phyloP scores from a whole-genome alignment of 2,888 invertebrate species.

The Drosophila kokeensis region DNA sequence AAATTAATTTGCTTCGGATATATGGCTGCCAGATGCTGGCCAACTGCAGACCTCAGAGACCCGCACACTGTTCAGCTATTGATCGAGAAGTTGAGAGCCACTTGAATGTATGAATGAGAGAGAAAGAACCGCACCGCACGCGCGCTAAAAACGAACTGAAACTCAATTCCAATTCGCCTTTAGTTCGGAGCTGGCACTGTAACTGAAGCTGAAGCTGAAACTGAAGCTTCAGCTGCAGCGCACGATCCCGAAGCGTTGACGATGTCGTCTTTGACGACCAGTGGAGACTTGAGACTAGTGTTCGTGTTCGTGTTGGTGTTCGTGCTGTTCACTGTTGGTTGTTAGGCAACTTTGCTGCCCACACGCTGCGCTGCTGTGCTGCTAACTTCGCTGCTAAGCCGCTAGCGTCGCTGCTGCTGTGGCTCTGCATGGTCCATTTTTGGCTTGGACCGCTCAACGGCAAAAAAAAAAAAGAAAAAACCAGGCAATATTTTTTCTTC shows the following conservation, averaged over 20 bases:
- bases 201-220: constrained; percentile 22
- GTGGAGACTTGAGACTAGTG: constrained; percentile 62
- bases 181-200: constrained; percentile 20
- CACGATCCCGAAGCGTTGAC: constrained; percentile 48
- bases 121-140: constrained; percentile 82
- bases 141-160: constrained; percentile 81
- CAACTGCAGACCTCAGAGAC: constrained; percentile 36
- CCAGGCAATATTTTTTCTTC: constrained; percentile 57
- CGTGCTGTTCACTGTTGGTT: constrained; percentile 50
- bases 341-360: constrained; percentile 81
- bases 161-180: constrained; percentile 45
- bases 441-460: constrained; percentile 72
- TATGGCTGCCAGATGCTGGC: constrained; percentile 37
- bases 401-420: constrained; percentile 37
- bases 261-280: constrained; percentile 42
- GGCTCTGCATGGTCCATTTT: constrained; percentile 75
- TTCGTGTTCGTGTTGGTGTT: constrained; percentile 26
- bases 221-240: constrained; percentile 34
- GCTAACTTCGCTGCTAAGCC: constrained; percentile 15
- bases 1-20: constrained; percentile 33
- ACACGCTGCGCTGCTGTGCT: constrained; percentile 63
- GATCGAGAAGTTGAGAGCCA: constrained; percentile 17
- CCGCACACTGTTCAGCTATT: constrained; percentile 51
- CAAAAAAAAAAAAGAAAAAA: constrained; percentile 39
- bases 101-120: constrained; percentile 31